A percentile compares a stretch with the other conserved stretches of the same genome.
phyloP scores from a whole-genome alignment of 2,797 vertebrate genomes.

The Tokudaia muenninki region DNA sequence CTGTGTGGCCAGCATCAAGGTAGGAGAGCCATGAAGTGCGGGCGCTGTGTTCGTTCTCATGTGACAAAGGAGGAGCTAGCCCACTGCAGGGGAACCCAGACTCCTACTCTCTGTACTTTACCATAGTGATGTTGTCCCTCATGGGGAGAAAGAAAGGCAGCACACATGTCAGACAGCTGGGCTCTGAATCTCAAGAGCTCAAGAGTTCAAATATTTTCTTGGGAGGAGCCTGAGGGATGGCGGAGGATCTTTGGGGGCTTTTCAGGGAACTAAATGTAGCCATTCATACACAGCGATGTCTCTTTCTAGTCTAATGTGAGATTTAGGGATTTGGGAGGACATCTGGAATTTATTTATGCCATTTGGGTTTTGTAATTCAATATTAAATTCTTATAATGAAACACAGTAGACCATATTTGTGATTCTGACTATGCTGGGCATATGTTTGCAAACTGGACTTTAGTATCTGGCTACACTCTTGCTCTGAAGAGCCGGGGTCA shows the following conservation, averaged over 20 bases:
- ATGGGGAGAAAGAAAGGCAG: not conserved
- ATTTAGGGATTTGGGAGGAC: conserved; percentile 81
- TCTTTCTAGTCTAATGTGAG: conserved; percentile 77
- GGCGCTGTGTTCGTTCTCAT: not conserved
- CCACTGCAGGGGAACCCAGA: not conserved
- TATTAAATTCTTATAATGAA: conserved; percentile 77
- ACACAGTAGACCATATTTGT: conserved; percentile 54
- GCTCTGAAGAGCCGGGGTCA: not conserved
- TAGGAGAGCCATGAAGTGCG: not conserved
- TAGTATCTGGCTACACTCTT: conserved; percentile 24
- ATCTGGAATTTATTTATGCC: conserved; percentile 87
- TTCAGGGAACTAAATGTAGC: conserved; percentile 77
- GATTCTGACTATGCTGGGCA: conserved; percentile 22
- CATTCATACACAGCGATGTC: conserved; percentile 49
- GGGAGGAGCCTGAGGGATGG: conserved; percentile 50
- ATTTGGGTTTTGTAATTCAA: conserved; percentile 80
- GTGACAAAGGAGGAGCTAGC: not conserved
- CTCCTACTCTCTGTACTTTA: not conserved
- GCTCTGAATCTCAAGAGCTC: conserved; percentile 49
- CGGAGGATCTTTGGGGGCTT: conserved; percentile 43
- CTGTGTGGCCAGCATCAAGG: not conserved
- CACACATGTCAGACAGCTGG: conserved; percentile 75
- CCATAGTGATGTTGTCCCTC: not conserved
- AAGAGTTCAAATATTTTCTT: conserved; percentile 67
- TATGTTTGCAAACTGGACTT: conserved; percentile 62